Conservation (phyloP, 2,113 vertebrate species). For the Odobenus rosmarus region DNA sequence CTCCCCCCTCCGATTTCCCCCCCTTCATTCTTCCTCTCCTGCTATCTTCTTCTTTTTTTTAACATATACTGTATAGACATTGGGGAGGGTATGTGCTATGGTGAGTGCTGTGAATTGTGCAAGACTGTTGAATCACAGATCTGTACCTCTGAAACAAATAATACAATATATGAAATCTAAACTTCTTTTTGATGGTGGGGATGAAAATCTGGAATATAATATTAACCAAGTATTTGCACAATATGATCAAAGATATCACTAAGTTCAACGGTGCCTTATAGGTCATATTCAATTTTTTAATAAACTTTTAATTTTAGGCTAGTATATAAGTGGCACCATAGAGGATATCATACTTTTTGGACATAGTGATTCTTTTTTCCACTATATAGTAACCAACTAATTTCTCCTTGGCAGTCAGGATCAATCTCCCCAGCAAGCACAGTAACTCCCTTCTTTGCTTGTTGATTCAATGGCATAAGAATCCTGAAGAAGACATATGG, state of each 20-base stretch:
- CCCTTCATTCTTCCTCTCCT: no score
- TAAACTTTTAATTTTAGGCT: background rate
- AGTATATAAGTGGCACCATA: background rate
- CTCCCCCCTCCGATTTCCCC: no score
- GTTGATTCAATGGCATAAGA: background rate
- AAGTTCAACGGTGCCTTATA: background rate
- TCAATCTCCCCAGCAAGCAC: background rate
- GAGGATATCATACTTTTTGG: background rate
- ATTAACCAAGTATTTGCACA: background rate
- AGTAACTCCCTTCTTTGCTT: background rate
- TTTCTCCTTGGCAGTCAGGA: background rate
- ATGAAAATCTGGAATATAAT: background rate
- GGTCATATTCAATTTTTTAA: background rate
- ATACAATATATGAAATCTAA: conserved; percentile 6
- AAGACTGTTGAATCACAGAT: no score
- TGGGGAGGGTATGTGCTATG: no score
- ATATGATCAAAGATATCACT: background rate
- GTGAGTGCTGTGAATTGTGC: no score
- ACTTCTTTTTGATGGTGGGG: conserved; percentile 35
- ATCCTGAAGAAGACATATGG: background rate
- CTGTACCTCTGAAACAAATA: no score
- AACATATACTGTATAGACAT: no score
- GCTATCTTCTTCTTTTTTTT: no score
- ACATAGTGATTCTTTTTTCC: background rate
- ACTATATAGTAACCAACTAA: background rate